A percentile compares a stretch with the other conserved stretches of the same genome.
Conservation (phyloP, 1,140 invertebrate species). For the Parapsyche elsis region DNA sequence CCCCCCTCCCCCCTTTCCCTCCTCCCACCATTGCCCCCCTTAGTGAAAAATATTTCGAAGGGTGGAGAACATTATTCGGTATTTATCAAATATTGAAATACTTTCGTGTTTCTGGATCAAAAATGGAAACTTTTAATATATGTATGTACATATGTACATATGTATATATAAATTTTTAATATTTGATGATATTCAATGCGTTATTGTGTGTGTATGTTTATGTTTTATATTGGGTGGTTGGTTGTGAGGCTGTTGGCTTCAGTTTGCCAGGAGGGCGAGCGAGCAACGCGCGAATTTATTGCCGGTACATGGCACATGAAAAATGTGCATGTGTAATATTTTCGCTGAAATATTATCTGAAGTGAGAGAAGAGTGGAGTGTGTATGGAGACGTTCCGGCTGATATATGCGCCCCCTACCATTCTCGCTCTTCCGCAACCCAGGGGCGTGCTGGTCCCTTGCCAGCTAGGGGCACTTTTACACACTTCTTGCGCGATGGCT, state of each 20-base stretch:
- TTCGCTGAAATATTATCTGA: constrained; percentile 49
- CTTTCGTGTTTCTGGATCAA: not conserved
- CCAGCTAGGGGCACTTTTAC: constrained; percentile 34
- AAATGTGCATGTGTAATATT: constrained; percentile 48
- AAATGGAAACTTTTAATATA: not conserved
- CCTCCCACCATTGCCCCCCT: not conserved
- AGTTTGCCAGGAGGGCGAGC: constrained; percentile 11
- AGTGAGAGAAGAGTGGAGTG: constrained; percentile 34
- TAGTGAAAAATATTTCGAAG: not conserved
- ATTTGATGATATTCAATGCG: not conserved
- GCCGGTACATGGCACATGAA: constrained; percentile 37
- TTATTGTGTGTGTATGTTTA: not conserved
- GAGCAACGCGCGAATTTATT: constrained; percentile 33
- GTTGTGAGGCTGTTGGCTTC: not conserved
- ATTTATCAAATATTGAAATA: constrained; percentile 39
- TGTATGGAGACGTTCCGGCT: constrained; percentile 27
- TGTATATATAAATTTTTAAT: not conserved
- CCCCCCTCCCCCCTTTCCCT: not conserved
- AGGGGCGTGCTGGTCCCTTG: constrained; percentile 7
- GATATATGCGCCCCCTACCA: not conserved
- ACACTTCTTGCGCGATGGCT: constrained; percentile 2
- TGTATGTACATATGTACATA: not conserved
- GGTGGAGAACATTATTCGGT: constrained; percentile 29
- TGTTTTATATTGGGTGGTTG: not conserved
- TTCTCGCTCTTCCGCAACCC: not conserved